Conservation (phyloP, 64 coral and sea anemone species). For the Dendrophyllia cribrosa region DNA sequence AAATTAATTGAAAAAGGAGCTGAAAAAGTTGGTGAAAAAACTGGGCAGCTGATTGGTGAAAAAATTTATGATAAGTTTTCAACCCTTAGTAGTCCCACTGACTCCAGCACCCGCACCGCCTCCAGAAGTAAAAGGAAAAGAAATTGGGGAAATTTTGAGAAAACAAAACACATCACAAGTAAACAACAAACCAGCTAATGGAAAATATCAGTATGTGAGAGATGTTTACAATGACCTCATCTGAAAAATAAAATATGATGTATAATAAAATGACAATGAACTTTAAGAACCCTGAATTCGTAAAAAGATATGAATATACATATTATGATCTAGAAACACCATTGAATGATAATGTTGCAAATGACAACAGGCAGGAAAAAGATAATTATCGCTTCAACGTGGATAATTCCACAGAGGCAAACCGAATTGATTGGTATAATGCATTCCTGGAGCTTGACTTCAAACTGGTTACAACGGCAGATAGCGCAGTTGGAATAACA, state of each 20-base stretch:
- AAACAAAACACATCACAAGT: no score
- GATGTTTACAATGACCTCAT: not conserved
- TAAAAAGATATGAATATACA: not conserved
- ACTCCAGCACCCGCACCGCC: no score
- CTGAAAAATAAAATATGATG: not conserved
- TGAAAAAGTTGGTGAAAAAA: no score
- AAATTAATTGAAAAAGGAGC: no score
- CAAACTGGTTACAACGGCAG: not conserved
- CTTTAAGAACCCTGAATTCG: not conserved
- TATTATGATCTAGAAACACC: not conserved
- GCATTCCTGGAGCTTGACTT: not conserved
- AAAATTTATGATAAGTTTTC: no score
- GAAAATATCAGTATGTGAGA: not conserved
- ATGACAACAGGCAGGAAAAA: not conserved
- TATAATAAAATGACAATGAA: not conserved
- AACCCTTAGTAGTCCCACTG: no score
- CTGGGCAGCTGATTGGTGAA: no score
- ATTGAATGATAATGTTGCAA: not conserved
- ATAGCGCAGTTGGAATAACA: no score
- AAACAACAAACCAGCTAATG: no score
- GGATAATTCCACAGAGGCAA: not conserved
- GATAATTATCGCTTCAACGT: not conserved
- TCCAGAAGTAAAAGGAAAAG: no score
- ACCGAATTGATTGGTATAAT: slow-evolving; percentile 18
- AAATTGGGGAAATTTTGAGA: no score